Evolutionary conservation across 2,888 invertebrate species (phyloP).

Genomic region (Graphium colonna): DNA sequence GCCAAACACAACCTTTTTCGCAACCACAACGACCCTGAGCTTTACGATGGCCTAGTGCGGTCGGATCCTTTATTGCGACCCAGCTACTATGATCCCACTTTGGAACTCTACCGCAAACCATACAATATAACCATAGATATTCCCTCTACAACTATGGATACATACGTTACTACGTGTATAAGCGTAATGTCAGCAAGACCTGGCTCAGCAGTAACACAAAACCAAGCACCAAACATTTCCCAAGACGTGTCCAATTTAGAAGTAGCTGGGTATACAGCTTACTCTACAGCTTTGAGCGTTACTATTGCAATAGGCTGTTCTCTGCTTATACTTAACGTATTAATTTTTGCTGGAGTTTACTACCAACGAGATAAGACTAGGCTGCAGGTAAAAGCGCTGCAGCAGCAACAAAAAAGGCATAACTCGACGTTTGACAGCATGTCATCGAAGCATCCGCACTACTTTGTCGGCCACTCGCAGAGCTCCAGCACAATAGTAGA

Average conservation of each 20-base stretch:
- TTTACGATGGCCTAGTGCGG: conserved; percentile 94
- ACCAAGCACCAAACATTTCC: conserved; percentile 76
- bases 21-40: conserved; percentile 92
- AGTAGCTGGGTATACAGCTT: conserved; percentile 87
- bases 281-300: conserved; percentile 87
- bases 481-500: conserved; percentile 92
- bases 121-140: conserved; percentile 77
- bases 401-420: conserved; percentile 86
- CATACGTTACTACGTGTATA: conserved; percentile 85
- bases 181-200: conserved; percentile 72
- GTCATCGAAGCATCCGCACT: conserved; percentile 87
- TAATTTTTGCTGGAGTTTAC: conserved; percentile 92
- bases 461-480: conserved; percentile 87
- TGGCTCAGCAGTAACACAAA: neutral
- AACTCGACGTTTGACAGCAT: conserved; percentile 79
- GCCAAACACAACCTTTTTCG: conserved; percentile 94
- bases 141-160: conserved; percentile 80
- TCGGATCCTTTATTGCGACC: conserved; percentile 88
- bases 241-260: conserved; percentile 90
- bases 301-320: conserved; percentile 91
- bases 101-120: conserved; percentile 82
- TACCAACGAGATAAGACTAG: conserved; percentile 89
- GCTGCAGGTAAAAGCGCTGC: conserved; percentile 86
- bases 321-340: conserved; percentile 87
- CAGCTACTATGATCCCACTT: conserved; percentile 82